phyloP scores from a whole-genome alignment of 2,113 vertebrate species.

The Corynorhinus townsendii region DNA sequence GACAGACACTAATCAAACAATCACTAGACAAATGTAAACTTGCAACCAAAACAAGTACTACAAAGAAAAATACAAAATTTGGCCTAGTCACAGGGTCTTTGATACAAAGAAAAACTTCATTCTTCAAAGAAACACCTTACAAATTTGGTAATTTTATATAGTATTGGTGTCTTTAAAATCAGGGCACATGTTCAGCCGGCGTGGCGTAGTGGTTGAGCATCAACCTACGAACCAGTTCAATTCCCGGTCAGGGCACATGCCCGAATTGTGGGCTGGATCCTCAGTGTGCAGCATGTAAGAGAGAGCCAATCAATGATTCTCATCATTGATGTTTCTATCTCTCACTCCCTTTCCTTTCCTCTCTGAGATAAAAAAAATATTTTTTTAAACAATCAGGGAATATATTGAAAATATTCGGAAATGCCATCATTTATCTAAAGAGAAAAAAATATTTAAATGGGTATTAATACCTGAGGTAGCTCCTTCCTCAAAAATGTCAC shows the following conservation, averaged over 20 bases:
- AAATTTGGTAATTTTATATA: not conserved
- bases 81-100: not conserved
- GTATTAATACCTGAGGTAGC: not conserved
- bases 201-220: no score
- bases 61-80: not conserved
- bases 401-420: not conserved
- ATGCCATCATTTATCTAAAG: not conserved
- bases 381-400: not conserved
- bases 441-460: not conserved
- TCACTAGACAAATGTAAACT: not conserved
- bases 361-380: no score
- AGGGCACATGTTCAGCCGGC: no score
- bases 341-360: no score
- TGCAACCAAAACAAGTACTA: not conserved
- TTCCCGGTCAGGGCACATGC: no score
- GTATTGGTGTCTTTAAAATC: not conserved
- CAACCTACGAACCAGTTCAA: no score
- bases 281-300: no score
- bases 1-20: not conserved
- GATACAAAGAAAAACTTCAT: not conserved
- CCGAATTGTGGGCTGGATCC: no score
- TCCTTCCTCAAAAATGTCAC: not conserved
- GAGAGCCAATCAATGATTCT: no score
- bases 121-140: not conserved
- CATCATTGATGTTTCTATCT: no score